Evolutionary conservation across 2,113 vertebrate species (phyloP).

Genomic region (Takifugu flavidus): DNA sequence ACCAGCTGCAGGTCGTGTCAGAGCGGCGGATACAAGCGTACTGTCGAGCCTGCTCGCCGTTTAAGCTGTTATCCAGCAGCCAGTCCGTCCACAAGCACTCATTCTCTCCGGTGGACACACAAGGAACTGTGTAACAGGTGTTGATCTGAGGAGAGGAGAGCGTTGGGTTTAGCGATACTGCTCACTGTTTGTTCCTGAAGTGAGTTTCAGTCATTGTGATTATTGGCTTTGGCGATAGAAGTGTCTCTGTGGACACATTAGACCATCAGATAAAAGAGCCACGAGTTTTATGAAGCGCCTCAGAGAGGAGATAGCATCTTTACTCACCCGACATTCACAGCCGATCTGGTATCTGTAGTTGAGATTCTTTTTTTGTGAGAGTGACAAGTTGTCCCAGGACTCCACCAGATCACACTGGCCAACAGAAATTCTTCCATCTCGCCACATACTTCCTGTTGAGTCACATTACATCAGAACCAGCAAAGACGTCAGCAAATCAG

Average conservation of each 20-base stretch:
- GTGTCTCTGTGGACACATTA: neutral
- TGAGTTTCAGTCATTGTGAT: neutral
- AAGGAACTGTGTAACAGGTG: slow-evolving; percentile 82
- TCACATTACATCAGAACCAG: slow-evolving; percentile 21
- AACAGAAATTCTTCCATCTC: slow-evolving; percentile 83
- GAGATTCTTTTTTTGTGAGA: slow-evolving; percentile 87
- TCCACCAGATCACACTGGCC: slow-evolving; percentile 87
- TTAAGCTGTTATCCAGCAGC: slow-evolving; percentile 80
- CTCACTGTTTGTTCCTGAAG: too few species aligned
- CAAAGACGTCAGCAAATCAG: neutral
- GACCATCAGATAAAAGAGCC: neutral
- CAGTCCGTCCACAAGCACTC: slow-evolving; percentile 93
- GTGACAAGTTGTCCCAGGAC: slow-evolving; percentile 86
- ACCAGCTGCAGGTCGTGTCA: slow-evolving; percentile 88
- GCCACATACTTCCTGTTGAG: slow-evolving; percentile 80
- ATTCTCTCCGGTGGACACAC: slow-evolving; percentile 74
- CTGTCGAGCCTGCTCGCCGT: slow-evolving; percentile 83
- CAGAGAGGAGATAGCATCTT: slow-evolving; percentile 11
- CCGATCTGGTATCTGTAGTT: slow-evolving; percentile 90
- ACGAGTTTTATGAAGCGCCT: neutral
- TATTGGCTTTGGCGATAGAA: neutral
- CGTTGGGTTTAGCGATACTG: neutral
- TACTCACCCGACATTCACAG: slow-evolving; percentile 89
- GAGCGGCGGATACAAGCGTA: slow-evolving; percentile 84
- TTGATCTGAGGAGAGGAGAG: slow-evolving; percentile 78